Base-by-base conservation (phyloP, 2,888 invertebrate genomes). In the Amphipyra tragopoginis region DNA sequence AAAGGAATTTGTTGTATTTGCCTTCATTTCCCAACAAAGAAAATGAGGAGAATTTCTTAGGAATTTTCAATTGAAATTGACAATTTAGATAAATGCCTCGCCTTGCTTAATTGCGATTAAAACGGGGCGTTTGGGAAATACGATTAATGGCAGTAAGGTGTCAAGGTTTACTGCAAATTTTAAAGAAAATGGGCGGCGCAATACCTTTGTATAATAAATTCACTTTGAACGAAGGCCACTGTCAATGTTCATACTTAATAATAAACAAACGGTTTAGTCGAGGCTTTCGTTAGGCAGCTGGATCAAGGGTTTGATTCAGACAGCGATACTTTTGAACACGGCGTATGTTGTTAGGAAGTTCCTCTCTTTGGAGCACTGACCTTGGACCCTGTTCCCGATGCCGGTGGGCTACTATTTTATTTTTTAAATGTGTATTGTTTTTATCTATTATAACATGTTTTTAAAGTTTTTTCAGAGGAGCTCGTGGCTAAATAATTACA, bases 21-120 rank as follows among this genome's bases (percentile, higher is more conserved):
- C 82, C 65, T 79, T 78, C 74, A 79, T 80, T 81, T 77, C 72
- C 65, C 67, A 60, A 61, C 76, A 67, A 64, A 65, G 72, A 78
- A 82, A 85, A 85, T 81, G 80, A 82, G 67, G 72, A 72, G 81
- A 82, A 85, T 82, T 83, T 82, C 75, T 78, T 73, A 67, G 82
- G 81, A 80, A 85, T 86, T 85, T 77, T 80, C 84, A 82, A 85
- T 84, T 85, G 78, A 81, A 85, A 85, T 80, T 84, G 83, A 78
- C 83, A 82, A 83, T 86, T 81, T 78, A 73, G 81, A 78, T 82
- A 78, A 84, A 82, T 81, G 77, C 77, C 76, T 78, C 69, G 72
- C 66, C 73, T 62, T 77, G 71, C 77, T 84, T 85, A 83, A 82
- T 85, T 81, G 79, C 81, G 78, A 83, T 83, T 80, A 80, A 79